Evolutionary conservation across 1,140 invertebrate genomes (phyloP).

Genomic region (Platyscapa corneri): DNA sequence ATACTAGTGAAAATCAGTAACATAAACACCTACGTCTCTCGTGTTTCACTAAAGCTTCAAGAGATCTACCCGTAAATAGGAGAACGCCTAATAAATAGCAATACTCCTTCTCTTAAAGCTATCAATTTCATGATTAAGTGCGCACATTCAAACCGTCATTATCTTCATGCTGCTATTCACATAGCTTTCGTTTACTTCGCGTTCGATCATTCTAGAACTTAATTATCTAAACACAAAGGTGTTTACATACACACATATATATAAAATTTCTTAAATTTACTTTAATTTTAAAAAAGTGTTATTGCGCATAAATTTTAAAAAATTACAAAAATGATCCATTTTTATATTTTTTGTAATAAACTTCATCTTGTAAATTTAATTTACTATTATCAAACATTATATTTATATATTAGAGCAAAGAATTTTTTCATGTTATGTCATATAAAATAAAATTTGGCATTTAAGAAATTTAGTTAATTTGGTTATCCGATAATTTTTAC

Average conservation of each 20-base stretch:
- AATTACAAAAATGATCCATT: no score
- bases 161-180: constrained; percentile 21
- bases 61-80: neutral
- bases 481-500: no score
- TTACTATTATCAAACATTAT: no score
- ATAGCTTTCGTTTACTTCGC: neutral
- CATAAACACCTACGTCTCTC: constrained; percentile 11
- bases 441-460: no score
- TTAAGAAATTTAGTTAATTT: no score
- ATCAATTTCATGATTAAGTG: constrained; percentile 49
- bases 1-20: constrained; percentile 10
- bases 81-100: constrained; percentile 55
- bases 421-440: no score
- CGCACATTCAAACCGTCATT: constrained; percentile 29
- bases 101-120: constrained; percentile 24
- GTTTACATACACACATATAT: neutral
- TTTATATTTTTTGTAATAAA: no score
- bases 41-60: neutral
- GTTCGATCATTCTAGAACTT: neutral
- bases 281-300: neutral
- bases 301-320: neutral
- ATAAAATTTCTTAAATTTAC: neutral
- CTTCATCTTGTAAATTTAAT: no score
- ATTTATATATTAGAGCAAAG: no score
- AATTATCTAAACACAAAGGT: neutral